Evolutionary conservation across 2,113 vertebrate genomes (phyloP), one percentile per base, ranked within the genome.

Genomic region (Alaudala cheleensis): DNA sequence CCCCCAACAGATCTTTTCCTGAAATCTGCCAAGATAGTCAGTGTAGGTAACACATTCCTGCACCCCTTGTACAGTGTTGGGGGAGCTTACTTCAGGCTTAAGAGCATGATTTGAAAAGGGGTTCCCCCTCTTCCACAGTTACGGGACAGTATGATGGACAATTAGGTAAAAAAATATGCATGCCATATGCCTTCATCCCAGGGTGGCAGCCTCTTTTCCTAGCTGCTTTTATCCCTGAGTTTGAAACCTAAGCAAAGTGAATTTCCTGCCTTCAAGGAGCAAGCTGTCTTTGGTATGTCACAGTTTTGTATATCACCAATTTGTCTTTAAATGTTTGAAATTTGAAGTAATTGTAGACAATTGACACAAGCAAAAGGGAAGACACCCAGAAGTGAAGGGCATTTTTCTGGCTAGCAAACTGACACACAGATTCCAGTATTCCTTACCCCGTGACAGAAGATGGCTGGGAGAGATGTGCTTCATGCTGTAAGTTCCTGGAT

Each of bases 401-500:
- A 67, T 88, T 85, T 95, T 96, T 84, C 64, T 92, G 89, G 39
- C 21, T 28, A 66, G 31, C 34, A 81, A 72, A 65, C 49, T 47
- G 60, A 87, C 64, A 64, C 1, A 37, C 7, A 29, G 19, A 34
- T 74, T 25, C 62, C 9, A 7, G 47, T 80, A 51, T 49, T 94
- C 19, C 40, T 81, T 86, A 76, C 56, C 40, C 50, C 26, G 3
- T 88, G 93, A 87, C 51, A 92, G 64, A 92, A 39, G 37, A 45
- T 2, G 7, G 33, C 73, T 88, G 80, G 58, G 82, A 93, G 80
- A 96, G 80, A 86, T 81, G n/a, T 53, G 53, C 33, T 37, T 88
- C 82, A 44, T 86, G 34, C 37, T 90, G 22, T 76, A 95, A 64
- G 65, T 93, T 95, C 71, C 70, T 94, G 45, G 60, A 60, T 88